phyloP scores from a whole-genome alignment of 2,888 invertebrate species.

The Athrips mouffetella region DNA sequence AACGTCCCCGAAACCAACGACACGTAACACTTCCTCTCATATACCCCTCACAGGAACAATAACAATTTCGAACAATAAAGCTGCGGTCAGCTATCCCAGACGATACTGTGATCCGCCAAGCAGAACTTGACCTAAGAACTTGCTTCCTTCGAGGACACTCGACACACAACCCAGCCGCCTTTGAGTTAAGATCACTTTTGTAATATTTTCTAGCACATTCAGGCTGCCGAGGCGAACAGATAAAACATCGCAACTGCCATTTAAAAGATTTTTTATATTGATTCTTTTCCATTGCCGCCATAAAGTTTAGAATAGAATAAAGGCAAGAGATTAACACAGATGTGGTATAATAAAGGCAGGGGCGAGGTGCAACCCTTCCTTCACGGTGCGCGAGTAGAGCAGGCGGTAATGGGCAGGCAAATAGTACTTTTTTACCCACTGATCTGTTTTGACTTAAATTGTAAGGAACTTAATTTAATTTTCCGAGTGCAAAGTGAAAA shows the following conservation, averaged over 20 bases:
- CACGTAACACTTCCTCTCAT: conserved; percentile 59
- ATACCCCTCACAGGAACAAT: conserved; percentile 49
- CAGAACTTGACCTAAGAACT: conserved; percentile 44
- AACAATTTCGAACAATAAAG: conserved; percentile 56
- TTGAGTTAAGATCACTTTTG: background rate
- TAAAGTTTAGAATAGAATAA: conserved; percentile 17
- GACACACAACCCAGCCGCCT: background rate
- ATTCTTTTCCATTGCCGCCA: background rate
- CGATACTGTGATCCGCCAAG: conserved; percentile 45
- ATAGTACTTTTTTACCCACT: conserved; percentile 40
- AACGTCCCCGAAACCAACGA: conserved; percentile 59
- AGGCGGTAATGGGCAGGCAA: conserved; percentile 60
- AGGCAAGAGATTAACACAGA: conserved; percentile 23
- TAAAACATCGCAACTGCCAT: conserved; percentile 7
- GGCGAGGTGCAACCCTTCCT: conserved; percentile 61
- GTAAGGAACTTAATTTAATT: conserved; percentile 28
- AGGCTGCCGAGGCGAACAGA: background rate
- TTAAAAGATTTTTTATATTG: background rate
- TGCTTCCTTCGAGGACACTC: conserved; percentile 14
- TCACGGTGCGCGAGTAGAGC: conserved; percentile 57
- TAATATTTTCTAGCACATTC: background rate
- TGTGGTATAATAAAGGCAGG: conserved; percentile 34
- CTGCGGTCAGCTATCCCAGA: conserved; percentile 52
- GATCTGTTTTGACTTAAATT: conserved; percentile 24
- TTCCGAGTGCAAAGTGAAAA: conserved; percentile 24